Base-by-base conservation (phyloP, 2,113 vertebrate genomes). In the Verasper variegatus region DNA sequence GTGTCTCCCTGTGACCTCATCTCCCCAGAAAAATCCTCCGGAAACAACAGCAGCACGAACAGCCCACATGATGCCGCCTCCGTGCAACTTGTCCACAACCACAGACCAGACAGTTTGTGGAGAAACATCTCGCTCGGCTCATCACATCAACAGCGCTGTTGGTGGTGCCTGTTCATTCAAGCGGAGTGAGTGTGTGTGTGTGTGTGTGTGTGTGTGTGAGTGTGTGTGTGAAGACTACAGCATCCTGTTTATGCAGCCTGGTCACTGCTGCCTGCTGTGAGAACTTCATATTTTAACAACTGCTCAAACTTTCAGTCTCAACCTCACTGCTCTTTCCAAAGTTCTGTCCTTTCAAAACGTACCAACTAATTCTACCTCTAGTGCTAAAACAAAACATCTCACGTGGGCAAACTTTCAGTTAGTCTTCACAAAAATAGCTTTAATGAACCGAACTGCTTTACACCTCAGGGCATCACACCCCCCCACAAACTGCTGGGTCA, bases 1-100 rank as follows among this genome's bases (percentile, higher is more conserved):
- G 90, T 89, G 87, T 76, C 86, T 81, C 69, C 37, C 71, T 58
- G 72, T 92, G 91, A 92, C 89, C 81, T 93, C 90, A 91, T 90
- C 68, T 66, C 78, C 82, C 63, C 68, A 86, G 67, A 86, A 84
- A n/a, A 88, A 80, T 40, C 47, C 64, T 80, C 55, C 61, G 68
- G 76, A 85, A 84, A 73, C 55, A 72, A 74, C 85, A 71, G 77
- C 61, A 37, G 63, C 80, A 23, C 62, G 42, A 2, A 20, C 17
- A n/a, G 10, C 57, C 79, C 79, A 74, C 72, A 75, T 71, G 74
- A 76, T 51, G 62, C 66, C 54, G 70, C 60, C 55, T 23, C 49
- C 4, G 17, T 26, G 42, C 49, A 49, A 71, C 59, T 40, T 17
- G 59, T 71, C 55, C 23, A 72, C 45, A 74, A 72, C 0, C 81